phyloP scores from a whole-genome alignment of 2,113 vertebrate species.

The Okapia johnstoni region DNA sequence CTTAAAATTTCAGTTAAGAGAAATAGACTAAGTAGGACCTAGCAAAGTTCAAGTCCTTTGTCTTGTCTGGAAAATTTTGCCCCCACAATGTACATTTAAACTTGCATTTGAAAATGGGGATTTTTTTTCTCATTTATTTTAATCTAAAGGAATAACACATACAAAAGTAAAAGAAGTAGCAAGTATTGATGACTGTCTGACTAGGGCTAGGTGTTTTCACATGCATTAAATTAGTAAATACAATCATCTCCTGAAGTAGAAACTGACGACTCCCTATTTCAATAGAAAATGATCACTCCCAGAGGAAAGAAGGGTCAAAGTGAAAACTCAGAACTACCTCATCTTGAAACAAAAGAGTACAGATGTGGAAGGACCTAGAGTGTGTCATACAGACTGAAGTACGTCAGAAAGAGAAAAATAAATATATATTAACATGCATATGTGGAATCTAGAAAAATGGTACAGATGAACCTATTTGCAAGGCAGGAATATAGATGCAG shows the following conservation, averaged over 20 bases:
- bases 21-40: not conserved
- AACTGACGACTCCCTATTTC: not conserved
- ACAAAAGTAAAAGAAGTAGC: not conserved
- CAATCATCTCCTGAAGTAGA: not conserved
- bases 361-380: not conserved
- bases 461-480: not conserved
- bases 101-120: not conserved
- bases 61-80: not conserved
- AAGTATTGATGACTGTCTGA: not conserved
- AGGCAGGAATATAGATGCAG: too few relatives aligned
- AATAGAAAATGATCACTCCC: not conserved
- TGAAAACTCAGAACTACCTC: not conserved
- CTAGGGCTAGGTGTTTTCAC: not conserved
- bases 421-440: not conserved
- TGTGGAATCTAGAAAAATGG: not conserved
- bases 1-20: not conserved
- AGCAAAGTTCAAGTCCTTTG: not conserved
- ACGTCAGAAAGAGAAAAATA: not conserved
- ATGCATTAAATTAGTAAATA: not conserved
- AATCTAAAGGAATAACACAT: not conserved
- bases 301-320: rapidly evolving
- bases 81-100: not conserved
- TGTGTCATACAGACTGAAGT: not conserved
- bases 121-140: not conserved
- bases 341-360: not conserved